Evolutionary conservation across 1,140 invertebrate species (phyloP).

Genomic region (Drosophila oshimai): DNA sequence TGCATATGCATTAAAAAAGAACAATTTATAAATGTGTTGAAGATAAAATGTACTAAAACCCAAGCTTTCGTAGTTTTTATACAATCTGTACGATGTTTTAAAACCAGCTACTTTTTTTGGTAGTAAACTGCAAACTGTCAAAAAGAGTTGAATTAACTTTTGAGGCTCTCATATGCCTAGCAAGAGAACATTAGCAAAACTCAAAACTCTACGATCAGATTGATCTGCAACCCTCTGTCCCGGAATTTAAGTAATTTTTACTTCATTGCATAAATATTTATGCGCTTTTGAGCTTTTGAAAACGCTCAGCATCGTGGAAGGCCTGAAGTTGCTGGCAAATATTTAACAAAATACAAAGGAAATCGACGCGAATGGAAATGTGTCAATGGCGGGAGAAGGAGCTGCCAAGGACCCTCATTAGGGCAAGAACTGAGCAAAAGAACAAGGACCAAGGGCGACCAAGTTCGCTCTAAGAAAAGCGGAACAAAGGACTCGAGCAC

Average conservation of each 20-base stretch:
- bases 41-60: too few species aligned
- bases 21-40: too few species aligned
- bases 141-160: neutral
- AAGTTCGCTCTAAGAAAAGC: slow-evolving; percentile 30
- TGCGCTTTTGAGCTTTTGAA: slow-evolving; percentile 68
- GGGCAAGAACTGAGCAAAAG: slow-evolving; percentile 55
- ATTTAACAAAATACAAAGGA: slow-evolving; percentile 62
- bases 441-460: slow-evolving; percentile 48
- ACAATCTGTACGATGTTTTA: too few species aligned
- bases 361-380: slow-evolving; percentile 35
- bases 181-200: neutral
- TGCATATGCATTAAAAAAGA: too few species aligned
- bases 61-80: too few species aligned
- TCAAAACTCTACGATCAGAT: neutral
- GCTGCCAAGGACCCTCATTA: slow-evolving; percentile 69
- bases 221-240: slow-evolving; percentile 13
- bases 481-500: slow-evolving; percentile 47
- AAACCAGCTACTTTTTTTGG: too few species aligned
- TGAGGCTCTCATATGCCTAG: neutral
- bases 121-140: slow-evolving; percentile 1
- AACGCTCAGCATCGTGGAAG: slow-evolving; percentile 50
- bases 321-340: slow-evolving; percentile 52
- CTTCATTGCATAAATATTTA: slow-evolving; percentile 78
- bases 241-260: slow-evolving; percentile 53
- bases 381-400: slow-evolving; percentile 67